A percentile compares a stretch with the other conserved stretches of the same genome.
Evolutionary conservation across 2,888 invertebrate genomes (phyloP).

Genomic region (Drosophila glabriapex): DNA sequence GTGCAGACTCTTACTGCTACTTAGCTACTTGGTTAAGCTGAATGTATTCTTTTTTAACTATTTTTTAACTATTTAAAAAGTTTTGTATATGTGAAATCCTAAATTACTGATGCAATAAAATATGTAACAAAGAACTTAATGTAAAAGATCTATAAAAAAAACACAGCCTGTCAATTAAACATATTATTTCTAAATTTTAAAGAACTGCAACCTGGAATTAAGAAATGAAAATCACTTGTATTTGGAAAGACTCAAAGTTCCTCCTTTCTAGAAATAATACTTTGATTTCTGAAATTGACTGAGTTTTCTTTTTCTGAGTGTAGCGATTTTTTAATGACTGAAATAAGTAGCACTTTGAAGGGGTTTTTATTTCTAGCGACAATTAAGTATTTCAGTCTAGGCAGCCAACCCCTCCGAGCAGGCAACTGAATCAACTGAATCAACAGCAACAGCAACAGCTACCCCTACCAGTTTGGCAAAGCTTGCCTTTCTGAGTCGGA

Average conservation of each 20-base stretch:
- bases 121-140: not conserved
- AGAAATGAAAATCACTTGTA: not conserved
- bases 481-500: slow-evolving; percentile 72
- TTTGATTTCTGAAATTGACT: not conserved
- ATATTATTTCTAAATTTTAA: not conserved
- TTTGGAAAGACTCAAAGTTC: not conserved
- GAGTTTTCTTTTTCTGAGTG: not conserved
- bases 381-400: slow-evolving; percentile 13
- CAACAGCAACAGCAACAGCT: slow-evolving; percentile 1
- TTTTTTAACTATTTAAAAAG: no score
- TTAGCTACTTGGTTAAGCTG: not conserved
- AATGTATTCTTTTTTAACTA: not conserved
- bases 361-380: slow-evolving; percentile 4
- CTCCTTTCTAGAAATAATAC: not conserved
- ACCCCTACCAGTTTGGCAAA: slow-evolving; percentile 18
- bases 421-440: slow-evolving; percentile 4
- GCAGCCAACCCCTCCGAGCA: not conserved
- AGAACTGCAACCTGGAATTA: not conserved
- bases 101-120: accelerated
- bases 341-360: not conserved
- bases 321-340: slow-evolving; percentile 13
- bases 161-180: no score
- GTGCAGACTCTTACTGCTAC: not conserved
- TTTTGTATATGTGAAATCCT: not conserved
- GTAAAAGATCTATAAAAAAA: no score